Conservation (phyloP, 2,888 invertebrate species). For the Drosophila prolongata region DNA sequence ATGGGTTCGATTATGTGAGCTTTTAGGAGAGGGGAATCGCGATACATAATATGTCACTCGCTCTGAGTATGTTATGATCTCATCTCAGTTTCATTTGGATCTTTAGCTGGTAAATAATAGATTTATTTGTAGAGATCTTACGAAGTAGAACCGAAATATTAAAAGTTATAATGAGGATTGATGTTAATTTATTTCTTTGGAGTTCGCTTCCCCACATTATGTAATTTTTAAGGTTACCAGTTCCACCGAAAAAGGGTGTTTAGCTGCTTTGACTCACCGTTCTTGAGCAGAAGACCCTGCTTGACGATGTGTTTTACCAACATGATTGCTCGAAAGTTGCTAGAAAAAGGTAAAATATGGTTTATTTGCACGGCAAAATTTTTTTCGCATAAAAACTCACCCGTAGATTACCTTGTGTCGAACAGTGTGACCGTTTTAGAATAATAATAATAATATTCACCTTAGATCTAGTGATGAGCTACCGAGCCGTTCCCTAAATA, state of each 20-base stretch:
- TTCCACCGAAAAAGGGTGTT: constrained; percentile 2
- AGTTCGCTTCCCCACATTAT: constrained; percentile 65
- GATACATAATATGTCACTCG: too few relatives aligned
- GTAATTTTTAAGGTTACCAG: constrained; percentile 81
- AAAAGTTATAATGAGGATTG: neutral
- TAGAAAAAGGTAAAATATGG: constrained; percentile 14
- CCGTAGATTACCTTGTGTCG: constrained; percentile 45
- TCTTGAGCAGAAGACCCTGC: constrained; percentile 79
- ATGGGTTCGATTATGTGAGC: too few relatives aligned
- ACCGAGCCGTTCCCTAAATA: neutral
- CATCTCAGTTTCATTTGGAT: too few relatives aligned
- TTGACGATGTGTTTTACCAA: constrained; percentile 82
- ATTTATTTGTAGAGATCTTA: neutral
- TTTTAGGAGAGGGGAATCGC: too few relatives aligned
- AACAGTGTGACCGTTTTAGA: constrained; percentile 49
- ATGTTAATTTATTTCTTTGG: neutral
- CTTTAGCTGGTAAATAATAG: neutral
- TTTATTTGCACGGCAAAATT: constrained; percentile 29
- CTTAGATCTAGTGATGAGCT: neutral
- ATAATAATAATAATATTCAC: neutral
- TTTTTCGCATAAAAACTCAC: constrained; percentile 50
- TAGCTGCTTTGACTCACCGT: constrained; percentile 66
- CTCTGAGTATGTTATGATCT: too few relatives aligned
- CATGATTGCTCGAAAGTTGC: constrained; percentile 70
- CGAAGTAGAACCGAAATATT: neutral